Conservation (phyloP, 2,888 invertebrate species). For the Lycia hirtaria region DNA sequence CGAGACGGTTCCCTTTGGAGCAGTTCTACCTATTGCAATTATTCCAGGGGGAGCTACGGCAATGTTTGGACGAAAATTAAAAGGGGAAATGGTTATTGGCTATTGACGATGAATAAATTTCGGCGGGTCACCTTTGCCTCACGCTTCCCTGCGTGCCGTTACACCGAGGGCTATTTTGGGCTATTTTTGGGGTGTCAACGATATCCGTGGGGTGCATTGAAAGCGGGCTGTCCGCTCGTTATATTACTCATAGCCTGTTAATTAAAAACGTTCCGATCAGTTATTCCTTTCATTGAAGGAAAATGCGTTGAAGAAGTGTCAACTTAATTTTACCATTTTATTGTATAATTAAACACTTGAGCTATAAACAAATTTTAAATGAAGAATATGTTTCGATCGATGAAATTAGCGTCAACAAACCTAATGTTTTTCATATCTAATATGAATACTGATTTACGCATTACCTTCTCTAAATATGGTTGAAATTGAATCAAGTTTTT, state of each 20-base stretch:
- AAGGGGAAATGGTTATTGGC: slow-evolving; percentile 33
- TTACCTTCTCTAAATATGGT: too few relatives aligned
- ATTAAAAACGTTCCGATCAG: too few relatives aligned
- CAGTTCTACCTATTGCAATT: slow-evolving; percentile 13
- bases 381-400: too few relatives aligned
- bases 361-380: too few relatives aligned
- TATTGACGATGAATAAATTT: slow-evolving; percentile 35
- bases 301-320: too few relatives aligned
- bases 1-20: slow-evolving; percentile 9
- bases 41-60: slow-evolving; percentile 28
- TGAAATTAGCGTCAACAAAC: too few relatives aligned
- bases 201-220: background rate
- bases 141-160: slow-evolving; percentile 17
- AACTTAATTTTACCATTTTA: too few relatives aligned
- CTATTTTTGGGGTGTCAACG: background rate
- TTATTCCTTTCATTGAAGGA: too few relatives aligned
- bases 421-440: too few relatives aligned
- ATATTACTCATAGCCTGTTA: background rate
- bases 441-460: too few relatives aligned
- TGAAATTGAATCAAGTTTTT: too few relatives aligned
- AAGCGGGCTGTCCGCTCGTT: background rate
- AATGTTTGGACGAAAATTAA: slow-evolving; percentile 40
- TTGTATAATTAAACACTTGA: too few relatives aligned
- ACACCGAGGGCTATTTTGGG: slow-evolving; percentile 2
- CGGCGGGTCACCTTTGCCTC: slow-evolving; percentile 32